Evolutionary conservation across 2,797 vertebrate species (phyloP), one percentile per base, ranked within the genome.

Genomic region (Rhynchonycteris naso): DNA sequence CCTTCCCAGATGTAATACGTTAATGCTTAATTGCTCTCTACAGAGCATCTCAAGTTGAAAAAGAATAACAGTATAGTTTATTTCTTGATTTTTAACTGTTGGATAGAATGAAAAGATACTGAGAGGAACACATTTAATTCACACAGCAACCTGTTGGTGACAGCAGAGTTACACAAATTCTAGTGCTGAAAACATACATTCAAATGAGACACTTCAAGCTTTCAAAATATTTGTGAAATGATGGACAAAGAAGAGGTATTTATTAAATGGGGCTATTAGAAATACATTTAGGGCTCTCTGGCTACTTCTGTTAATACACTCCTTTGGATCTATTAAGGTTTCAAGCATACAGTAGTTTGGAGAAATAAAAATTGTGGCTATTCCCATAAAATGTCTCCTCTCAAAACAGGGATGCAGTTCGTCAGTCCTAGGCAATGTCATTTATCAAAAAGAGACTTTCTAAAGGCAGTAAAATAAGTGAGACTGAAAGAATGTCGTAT

Each of bases 101-200:
- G 63, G 87, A 83, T 74, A 95, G 75, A 93, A 75, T 94, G 72
- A 74, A 92, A 96, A 94, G 61, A 54, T 4, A 86, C 26, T 15
- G 80, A 87, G 54, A 95, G 2, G 1, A 90, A 97, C 97, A 96
- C 8, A 88, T 97, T 97, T 97, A 96, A 95, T 98, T 98, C 98
- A 98, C 95, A 76, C 52, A 58, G 75, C 93, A 97, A 98, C 98
- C 98, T 98, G 98, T 96, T 98, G 98, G 98, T 98, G 98, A 98
- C 98, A 99, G 98, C 96, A 98, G 96, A 98, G 98, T 96, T 96
- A 97, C 98, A 97, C 85, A 95, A 35, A 96, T 96, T 93, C 43
- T 43, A 89, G 16, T 59, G 93, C 78, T 66, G 78, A 97, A 97
- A 96, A 78, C 0, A 10, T 61, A 54, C 30, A 82, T 88, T 97